Evolutionary conservation across 1,140 invertebrate species (phyloP).

Genomic region (Heterodera schachtii): DNA sequence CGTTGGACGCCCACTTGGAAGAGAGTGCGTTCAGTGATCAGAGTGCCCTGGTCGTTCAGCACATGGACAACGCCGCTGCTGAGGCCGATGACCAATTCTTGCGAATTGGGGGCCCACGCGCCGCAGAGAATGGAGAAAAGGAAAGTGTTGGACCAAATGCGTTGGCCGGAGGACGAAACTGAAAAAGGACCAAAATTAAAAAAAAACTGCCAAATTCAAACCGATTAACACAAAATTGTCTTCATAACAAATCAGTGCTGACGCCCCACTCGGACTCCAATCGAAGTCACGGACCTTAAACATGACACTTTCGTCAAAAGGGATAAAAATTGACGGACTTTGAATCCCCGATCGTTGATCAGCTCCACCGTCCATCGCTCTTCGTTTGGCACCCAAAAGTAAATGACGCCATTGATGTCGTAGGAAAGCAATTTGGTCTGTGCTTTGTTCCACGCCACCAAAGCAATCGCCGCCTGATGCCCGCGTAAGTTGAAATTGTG

Average conservation of each 20-base stretch:
- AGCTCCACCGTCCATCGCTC: slow-evolving; percentile 97
- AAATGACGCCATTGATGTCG: slow-evolving; percentile 95
- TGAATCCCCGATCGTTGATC: slow-evolving; percentile 82
- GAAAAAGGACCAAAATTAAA: slow-evolving; percentile 18
- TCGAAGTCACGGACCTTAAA: slow-evolving; percentile 77
- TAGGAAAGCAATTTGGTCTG: slow-evolving; percentile 97
- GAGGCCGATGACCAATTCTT: slow-evolving; percentile 74
- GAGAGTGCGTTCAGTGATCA: slow-evolving; percentile 56
- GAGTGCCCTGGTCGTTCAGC: slow-evolving; percentile 60
- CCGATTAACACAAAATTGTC: slow-evolving; percentile 66
- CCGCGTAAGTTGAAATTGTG: slow-evolving; percentile 96
- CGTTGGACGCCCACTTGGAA: slow-evolving; percentile 44
- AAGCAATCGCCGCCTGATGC: slow-evolving; percentile 86
- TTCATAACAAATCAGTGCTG: slow-evolving; percentile 94
- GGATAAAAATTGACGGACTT: slow-evolving; percentile 58
- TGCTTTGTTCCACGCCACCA: slow-evolving; percentile 97
- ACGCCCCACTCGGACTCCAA: slow-evolving; percentile 96
- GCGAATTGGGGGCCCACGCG: slow-evolving; percentile 95
- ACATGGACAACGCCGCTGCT: slow-evolving; percentile 56
- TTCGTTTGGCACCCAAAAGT: slow-evolving; percentile 97
- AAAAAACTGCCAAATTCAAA: slow-evolving; percentile 8
- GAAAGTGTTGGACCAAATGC: slow-evolving; percentile 97
- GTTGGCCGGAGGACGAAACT: slow-evolving; percentile 88
- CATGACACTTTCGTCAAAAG: background rate
- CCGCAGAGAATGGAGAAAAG: slow-evolving; percentile 91